Base-by-base conservation (phyloP, 2,797 vertebrate genomes). In the Austrolebias charrua region DNA sequence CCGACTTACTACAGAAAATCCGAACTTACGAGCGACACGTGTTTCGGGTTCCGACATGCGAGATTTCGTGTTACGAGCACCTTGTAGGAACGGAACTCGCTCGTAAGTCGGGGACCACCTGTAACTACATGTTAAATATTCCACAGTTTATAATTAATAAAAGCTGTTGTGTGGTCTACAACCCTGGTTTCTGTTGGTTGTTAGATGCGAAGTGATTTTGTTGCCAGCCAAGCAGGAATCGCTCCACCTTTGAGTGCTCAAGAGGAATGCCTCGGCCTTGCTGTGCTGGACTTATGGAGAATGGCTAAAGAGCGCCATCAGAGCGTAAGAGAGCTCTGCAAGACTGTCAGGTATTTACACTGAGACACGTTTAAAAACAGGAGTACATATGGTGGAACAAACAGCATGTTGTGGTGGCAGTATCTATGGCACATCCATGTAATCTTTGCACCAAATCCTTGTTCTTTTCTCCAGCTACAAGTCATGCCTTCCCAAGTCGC, bases 161-260 rank as follows among this genome's bases (percentile, higher is more conserved):
- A 5, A 43, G 13, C 2, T 14, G 3, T 5, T 15, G 5, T 6
- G 1, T 7, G 44, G 16, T 45, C 44, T 3, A 40, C 38, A 40
- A 12, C 11, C 12, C 4, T 14, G 19, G 18, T 55, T 52, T 66
- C 0, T 60, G 60, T 8, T 45, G 38, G 1, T 15, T 69, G 97
- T 95, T 86, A 98, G 97, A 86, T 92, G 63, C 93, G 96, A 69
- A 93, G 88, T 1, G 97, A 98, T 78, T 95, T 99, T 69, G 74
- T 98, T 20, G 77, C 59, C 0, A 93, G 94, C 1, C 84, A 86
- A 43, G 86, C 90, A 0, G 80, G 91, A 0, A 61, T 95, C 53
- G 87, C 87, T 1, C 90, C 94, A 38, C 89, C 92, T 45, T 71
- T 97, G 69, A 94, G 91, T 38, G 73, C 84, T 40, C 95, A 96